phyloP scores from a whole-genome alignment of 2,113 vertebrate species.

The Noturus placidus region DNA sequence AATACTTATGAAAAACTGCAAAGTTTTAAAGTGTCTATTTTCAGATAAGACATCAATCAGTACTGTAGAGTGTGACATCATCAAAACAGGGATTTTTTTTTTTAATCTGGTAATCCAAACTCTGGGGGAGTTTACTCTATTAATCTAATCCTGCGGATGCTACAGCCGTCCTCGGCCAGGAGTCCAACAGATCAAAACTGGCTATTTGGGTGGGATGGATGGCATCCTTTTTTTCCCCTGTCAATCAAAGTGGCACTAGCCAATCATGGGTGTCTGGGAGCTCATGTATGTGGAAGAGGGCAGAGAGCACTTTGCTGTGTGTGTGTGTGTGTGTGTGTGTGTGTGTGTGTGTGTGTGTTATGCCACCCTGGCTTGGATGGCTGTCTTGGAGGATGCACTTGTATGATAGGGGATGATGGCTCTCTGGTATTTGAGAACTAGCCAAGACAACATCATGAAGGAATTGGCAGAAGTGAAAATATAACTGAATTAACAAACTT shows the following conservation, averaged over 20 bases:
- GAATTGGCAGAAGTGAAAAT: not conserved
- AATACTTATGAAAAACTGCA: too few relatives aligned
- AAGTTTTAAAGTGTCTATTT: too few relatives aligned
- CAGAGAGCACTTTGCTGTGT: not conserved
- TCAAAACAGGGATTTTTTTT: too few relatives aligned
- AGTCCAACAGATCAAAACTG: not conserved
- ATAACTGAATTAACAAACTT: not conserved
- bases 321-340: not conserved
- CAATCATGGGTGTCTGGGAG: not conserved
- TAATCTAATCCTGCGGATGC: not conserved
- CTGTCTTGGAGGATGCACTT: not conserved
- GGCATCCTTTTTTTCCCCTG: not conserved
- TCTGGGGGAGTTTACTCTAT: too few relatives aligned
- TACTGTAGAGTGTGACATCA: too few relatives aligned
- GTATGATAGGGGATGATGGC: not conserved
- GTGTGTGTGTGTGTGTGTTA: not conserved
- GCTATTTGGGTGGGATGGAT: not conserved
- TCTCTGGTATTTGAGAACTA: not conserved
- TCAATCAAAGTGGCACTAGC: not conserved
- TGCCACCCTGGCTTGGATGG: not conserved
- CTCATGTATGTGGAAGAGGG: not conserved
- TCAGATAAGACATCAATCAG: too few relatives aligned
- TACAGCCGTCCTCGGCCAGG: not conserved
- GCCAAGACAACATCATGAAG: not conserved
- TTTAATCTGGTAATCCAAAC: not conserved